Evolutionary conservation across 2,797 vertebrate genomes (phyloP), one percentile per base, ranked within the genome.

Genomic region (Eidolon dupreanum): DNA sequence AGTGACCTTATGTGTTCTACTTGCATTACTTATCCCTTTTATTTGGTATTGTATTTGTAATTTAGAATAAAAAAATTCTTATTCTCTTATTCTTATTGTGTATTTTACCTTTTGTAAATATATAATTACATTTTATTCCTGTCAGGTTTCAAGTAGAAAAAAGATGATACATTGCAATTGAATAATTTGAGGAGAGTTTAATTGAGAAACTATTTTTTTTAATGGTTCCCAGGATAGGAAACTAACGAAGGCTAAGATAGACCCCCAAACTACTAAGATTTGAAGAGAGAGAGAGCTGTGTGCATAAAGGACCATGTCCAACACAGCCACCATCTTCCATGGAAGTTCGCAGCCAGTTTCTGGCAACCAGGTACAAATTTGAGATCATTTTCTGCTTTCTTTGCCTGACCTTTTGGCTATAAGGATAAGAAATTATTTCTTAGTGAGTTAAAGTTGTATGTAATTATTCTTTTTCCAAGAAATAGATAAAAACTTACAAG

Each of bases 41-140:
- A 73, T 82, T 77, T 91, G 63, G 13, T 43, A 83, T 26, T 91
- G 38, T 28, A 1, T 68, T 36, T 71, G 6, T 49, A 26, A 82
- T 63, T 77, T 65, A 71, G n/a, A 94, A 63, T 75, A 77, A 94
- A 74, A 71, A 66, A 5, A 10, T 7, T 49, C 74, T 70, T 83
- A 46, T 17, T 15, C 7, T 7, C 6, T 65, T 70, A 70, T 59
- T 86, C 87, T 87, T 20, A n/a, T 43, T 71, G 36, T 91, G 24
- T n/a, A 22, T 83, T 90, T 74, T 77, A 57, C 26, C 61, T 77
- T 36, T 83, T 66, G 41, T 65, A 13, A 49, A 51, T 19, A 43
- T 31, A 0, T 71, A 74, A 84, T 65, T 51, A 51, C 28, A 66
- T 16, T 66, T 15, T 82, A 31, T 38, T 55, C 28, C 8, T 31